Conservation (phyloP, 2,797 vertebrate species). For the Podarcis lilfordi region DNA sequence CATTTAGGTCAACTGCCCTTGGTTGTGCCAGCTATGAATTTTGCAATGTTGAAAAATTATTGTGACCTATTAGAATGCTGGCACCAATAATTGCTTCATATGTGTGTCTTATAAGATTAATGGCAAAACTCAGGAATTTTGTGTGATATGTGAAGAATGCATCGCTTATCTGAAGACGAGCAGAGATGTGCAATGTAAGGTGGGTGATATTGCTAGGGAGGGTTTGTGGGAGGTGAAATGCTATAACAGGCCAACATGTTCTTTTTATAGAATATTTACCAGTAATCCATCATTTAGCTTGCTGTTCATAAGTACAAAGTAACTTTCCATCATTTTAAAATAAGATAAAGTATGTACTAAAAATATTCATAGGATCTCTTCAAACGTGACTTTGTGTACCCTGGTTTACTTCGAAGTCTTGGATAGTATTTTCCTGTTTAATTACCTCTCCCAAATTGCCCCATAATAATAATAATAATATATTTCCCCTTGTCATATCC, state of each 20-base stretch:
- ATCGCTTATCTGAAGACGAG: conserved; percentile 30
- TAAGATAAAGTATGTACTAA: not conserved
- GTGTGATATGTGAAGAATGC: conserved; percentile 26
- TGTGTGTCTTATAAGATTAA: conserved; percentile 38
- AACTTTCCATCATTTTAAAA: conserved; percentile 11
- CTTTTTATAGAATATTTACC: conserved; percentile 40
- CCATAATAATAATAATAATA: not conserved
- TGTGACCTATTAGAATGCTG: not conserved
- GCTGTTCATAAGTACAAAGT: not conserved
- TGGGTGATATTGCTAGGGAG: conserved; percentile 26
- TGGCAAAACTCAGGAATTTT: conserved; percentile 32
- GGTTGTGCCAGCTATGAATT: not conserved
- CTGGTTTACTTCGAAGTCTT: not conserved
- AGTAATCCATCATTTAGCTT: conserved; percentile 9
- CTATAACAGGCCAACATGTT: conserved; percentile 10
- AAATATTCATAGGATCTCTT: not conserved
- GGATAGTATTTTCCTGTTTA: not conserved
- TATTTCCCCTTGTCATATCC: not conserved
- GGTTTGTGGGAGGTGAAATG: conserved; percentile 25
- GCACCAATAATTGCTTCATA: conserved; percentile 6
- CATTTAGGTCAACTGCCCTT: not conserved
- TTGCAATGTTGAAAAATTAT: conserved; percentile 7
- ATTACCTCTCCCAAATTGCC: not conserved
- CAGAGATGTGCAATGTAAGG: conserved; percentile 5
- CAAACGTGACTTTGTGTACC: not conserved